Conservation (phyloP, 2,888 invertebrate species). For the Athrips mouffetella region DNA sequence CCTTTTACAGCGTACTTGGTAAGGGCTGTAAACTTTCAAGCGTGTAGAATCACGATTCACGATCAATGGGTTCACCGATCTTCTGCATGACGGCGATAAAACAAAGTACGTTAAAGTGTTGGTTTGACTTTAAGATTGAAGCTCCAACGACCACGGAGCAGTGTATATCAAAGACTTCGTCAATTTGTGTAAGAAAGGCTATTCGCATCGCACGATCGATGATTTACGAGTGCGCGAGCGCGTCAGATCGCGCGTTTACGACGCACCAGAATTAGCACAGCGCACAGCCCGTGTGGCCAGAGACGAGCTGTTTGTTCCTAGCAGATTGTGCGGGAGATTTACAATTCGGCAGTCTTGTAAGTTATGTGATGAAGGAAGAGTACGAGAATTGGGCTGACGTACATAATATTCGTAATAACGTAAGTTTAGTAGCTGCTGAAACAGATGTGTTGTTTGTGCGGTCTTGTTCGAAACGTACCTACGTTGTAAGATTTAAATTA, state of each 20-base stretch:
- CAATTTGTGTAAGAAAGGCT: neutral
- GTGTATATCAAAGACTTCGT: neutral
- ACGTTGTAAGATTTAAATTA: neutral
- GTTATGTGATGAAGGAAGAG: neutral
- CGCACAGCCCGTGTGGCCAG: constrained; percentile 50
- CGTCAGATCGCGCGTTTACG: constrained; percentile 62
- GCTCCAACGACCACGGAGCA: constrained; percentile 29
- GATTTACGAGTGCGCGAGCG: constrained; percentile 58
- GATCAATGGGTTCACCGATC: neutral
- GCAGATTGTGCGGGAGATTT: constrained; percentile 50
- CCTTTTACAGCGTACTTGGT: constrained; percentile 54
- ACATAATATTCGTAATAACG: neutral
- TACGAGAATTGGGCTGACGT: neutral
- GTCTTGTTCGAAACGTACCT: too few species aligned
- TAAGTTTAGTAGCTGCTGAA: neutral
- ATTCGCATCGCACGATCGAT: constrained; percentile 56
- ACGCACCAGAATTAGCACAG: constrained; percentile 44
- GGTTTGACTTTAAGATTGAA: neutral
- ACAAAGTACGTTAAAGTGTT: neutral
- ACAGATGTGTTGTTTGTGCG: neutral
- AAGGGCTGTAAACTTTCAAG: constrained; percentile 50
- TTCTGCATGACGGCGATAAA: neutral
- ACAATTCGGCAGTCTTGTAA: constrained; percentile 44
- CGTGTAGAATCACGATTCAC: constrained; percentile 39
- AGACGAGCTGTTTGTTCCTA: constrained; percentile 40